These are phyloP conservation scores for Leptinotarsa lineolata DNA, from an alignment of 1,140 invertebrate species.

Conservation along the genomic window DNA sequence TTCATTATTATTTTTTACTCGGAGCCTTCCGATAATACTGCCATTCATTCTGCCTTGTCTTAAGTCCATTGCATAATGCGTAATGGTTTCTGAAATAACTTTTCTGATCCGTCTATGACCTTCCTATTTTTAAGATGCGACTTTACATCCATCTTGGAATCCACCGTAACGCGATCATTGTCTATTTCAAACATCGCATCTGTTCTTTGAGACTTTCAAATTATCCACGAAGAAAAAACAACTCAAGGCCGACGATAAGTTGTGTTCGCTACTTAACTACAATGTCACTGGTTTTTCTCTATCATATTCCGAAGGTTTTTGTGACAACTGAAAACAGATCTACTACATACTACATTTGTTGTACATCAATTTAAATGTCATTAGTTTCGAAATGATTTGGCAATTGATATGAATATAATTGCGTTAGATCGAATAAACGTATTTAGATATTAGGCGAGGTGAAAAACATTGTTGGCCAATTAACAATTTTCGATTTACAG, in stretches of 20 bases:
- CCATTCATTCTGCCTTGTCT: no score
- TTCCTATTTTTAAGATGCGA: neutral
- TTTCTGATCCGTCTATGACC: neutral
- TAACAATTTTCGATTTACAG: no score
- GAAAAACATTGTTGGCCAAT: no score
- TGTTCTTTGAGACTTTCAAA: neutral
- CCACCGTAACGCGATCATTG: neutral
- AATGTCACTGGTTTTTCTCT: slow-evolving; percentile 1
- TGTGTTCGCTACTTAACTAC: neutral
- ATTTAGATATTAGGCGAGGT: no score
- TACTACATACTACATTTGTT: neutral
- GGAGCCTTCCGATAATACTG: no score
- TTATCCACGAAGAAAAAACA: slow-evolving; percentile 8
- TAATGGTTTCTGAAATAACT: neutral
- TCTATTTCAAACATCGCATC: neutral
- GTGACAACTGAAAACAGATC: neutral
- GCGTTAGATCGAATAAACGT: no score
- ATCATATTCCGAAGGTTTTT: neutral
- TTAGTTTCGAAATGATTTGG: neutral
- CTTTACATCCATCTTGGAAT: neutral
- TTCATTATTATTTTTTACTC: no score
- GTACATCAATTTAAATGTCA: neutral
- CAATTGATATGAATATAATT: no score
- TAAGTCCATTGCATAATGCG: no score
- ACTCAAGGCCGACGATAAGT: slow-evolving; percentile 1